phyloP scores from a whole-genome alignment of 1,140 invertebrate genomes.

The Platorchestia sp. region DNA sequence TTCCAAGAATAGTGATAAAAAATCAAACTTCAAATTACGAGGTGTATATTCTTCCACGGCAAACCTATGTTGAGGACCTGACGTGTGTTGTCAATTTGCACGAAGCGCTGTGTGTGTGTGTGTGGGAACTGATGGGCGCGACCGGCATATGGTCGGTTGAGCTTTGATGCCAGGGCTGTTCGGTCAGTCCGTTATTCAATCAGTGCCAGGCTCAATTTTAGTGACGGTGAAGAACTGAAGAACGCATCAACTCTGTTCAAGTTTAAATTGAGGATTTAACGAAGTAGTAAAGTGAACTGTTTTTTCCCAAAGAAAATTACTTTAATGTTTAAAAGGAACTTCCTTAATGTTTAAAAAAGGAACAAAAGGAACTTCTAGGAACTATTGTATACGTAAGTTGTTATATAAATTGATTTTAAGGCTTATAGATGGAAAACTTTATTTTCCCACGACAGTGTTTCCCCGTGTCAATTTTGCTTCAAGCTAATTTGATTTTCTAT shows the following conservation, averaged over 20 bases:
- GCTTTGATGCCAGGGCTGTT: not conserved
- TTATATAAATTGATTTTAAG: no score
- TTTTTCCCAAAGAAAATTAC: not conserved
- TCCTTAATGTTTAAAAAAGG: not conserved
- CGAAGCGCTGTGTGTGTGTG: not conserved
- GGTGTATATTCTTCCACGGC: not conserved
- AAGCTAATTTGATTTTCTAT: no score
- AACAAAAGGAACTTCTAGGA: not conserved
- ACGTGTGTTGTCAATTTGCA: not conserved
- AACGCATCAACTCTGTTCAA: not conserved
- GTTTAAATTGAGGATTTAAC: not conserved
- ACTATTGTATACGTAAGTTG: no score
- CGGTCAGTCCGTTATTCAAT: not conserved
- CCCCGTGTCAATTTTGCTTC: no score
- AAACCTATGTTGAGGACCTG: not conserved
- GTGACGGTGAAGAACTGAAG: no score
- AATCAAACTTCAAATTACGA: not conserved
- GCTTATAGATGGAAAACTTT: no score
- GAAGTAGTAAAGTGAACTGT: not conserved
- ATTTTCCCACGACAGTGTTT: no score
- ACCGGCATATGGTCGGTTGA: not conserved
- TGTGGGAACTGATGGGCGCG: not conserved
- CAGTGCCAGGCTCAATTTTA: not conserved
- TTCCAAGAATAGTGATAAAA: not conserved
- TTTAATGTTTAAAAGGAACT: not conserved